Percentiles rank a stretch among this genome's conserved stretches.
Conservation (phyloP, 2,888 invertebrate species). For the Diogma glabrata region DNA sequence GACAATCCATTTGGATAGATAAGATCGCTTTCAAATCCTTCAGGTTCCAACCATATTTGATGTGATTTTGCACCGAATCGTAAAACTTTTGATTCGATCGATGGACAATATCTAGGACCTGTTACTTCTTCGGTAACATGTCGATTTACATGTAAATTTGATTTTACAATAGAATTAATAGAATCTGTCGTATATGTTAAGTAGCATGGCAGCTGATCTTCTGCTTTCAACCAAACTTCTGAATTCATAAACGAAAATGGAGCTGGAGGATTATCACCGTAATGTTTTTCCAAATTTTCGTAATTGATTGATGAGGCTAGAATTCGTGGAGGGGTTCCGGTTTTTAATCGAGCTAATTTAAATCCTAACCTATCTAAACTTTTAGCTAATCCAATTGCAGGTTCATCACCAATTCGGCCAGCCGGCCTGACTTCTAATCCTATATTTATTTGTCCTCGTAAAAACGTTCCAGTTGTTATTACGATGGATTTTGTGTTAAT, state of each 20-base stretch:
- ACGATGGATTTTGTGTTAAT: conserved; percentile 55
- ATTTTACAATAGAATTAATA: conserved; percentile 53
- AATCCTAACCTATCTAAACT: conserved; percentile 61
- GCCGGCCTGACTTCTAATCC: conserved; percentile 64
- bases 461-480: conserved; percentile 80
- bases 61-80: conserved; percentile 55
- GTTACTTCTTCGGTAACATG: conserved; percentile 65
- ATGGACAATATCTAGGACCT: conserved; percentile 77
- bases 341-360: conserved; percentile 64
- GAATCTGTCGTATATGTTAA: conserved; percentile 54
- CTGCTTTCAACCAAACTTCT: conserved; percentile 61
- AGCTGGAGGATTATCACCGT: conserved; percentile 53
- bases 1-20: conserved; percentile 79
- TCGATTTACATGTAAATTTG: conserved; percentile 62
- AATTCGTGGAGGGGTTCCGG: conserved; percentile 76
- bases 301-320: conserved; percentile 57
- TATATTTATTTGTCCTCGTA: conserved; percentile 73
- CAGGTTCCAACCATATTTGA: conserved; percentile 75
- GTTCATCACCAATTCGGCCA: conserved; percentile 68
- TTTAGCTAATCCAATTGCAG: conserved; percentile 62
- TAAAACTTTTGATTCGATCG: conserved; percentile 75
- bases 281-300: conserved; percentile 39
- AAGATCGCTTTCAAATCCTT: conserved; percentile 62
- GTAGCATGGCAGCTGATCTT: conserved; percentile 54
- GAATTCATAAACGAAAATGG: conserved; percentile 75